Percentiles rank a stretch among this genome's conserved stretches.
Evolutionary conservation across 64 coral and sea anemone species (phyloP).

Genomic region (Pachyseris speciosa): DNA sequence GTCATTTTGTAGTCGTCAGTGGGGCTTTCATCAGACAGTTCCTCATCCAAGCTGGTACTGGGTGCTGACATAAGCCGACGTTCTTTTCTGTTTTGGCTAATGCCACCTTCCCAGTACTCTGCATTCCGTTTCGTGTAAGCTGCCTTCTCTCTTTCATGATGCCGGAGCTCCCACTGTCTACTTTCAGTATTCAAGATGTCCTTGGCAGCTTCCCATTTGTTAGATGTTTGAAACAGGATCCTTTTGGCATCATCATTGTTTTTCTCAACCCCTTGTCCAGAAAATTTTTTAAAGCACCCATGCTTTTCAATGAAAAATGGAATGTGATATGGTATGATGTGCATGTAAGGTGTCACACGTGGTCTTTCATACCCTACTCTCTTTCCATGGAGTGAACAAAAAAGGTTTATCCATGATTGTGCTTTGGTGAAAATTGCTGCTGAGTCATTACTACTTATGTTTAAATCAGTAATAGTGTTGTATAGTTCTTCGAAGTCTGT

Average conservation of each 20-base stretch:
- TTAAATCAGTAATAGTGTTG: conserved; percentile 14
- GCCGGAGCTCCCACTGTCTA: conserved; percentile 31
- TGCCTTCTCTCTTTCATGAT: conserved; percentile 1
- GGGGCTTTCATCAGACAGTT: background rate
- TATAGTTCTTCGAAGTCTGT: conserved; percentile 17
- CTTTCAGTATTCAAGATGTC: conserved; percentile 52
- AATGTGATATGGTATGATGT: conserved; percentile 25
- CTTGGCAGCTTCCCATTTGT: conserved; percentile 67
- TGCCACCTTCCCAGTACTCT: background rate
- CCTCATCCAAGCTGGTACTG: background rate
- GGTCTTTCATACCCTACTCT: conserved; percentile 30
- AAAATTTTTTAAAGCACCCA: conserved; percentile 64
- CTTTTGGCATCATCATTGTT: conserved; percentile 60
- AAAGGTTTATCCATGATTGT: conserved; percentile 38
- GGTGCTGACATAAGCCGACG: background rate
- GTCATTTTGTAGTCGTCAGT: background rate
- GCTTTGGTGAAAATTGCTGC: conserved; percentile 5
- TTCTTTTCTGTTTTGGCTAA: background rate
- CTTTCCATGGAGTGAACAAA: conserved; percentile 48
- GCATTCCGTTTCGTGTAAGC: background rate
- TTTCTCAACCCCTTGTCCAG: conserved; percentile 59
- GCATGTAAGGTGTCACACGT: conserved; percentile 74
- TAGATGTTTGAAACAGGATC: conserved; percentile 55
- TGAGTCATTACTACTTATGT: background rate
- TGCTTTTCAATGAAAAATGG: too few species aligned